Conservation (phyloP, 1,140 invertebrate genomes). For the Halictus rubicundus region DNA sequence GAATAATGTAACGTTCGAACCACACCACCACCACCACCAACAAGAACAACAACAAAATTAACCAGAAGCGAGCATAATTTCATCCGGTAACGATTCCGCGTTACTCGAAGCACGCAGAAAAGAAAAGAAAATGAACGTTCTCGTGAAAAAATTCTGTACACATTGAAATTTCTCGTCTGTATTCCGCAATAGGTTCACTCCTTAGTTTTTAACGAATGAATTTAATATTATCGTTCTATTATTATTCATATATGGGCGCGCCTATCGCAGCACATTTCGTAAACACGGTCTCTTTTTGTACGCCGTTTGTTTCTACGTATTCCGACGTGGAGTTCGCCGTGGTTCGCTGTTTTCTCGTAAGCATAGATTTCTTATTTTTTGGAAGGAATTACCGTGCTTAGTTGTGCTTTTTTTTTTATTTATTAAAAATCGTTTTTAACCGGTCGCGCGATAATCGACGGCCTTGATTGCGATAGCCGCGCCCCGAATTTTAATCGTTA, state of each 20-base stretch:
- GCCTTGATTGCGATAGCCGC: constrained; percentile 24
- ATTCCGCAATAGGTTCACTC: constrained; percentile 31
- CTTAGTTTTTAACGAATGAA: constrained; percentile 51
- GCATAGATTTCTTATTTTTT: not conserved
- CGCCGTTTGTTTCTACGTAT: not conserved
- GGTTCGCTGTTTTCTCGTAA: not conserved
- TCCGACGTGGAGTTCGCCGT: not conserved
- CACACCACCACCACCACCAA: too few relatives aligned
- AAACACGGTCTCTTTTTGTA: not conserved
- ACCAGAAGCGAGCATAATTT: not conserved
- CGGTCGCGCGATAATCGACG: not conserved
- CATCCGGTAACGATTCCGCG: not conserved
- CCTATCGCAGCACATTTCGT: constrained; percentile 6
- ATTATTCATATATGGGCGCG: constrained; percentile 15
- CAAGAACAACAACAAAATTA: not conserved
- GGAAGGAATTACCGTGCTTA: not conserved
- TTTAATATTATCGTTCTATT: constrained; percentile 38
- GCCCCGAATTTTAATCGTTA: constrained; percentile 30
- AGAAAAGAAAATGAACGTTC: not conserved
- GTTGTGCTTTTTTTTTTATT: constrained; percentile 3
- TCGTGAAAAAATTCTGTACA: constrained; percentile 13
- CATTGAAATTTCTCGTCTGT: constrained; percentile 36
- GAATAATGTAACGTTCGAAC: constrained; percentile 4
- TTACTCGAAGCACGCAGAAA: not conserved
- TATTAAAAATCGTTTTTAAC: not conserved